phyloP scores from a whole-genome alignment of 1,140 invertebrate genomes.

The Papilio machaon region DNA sequence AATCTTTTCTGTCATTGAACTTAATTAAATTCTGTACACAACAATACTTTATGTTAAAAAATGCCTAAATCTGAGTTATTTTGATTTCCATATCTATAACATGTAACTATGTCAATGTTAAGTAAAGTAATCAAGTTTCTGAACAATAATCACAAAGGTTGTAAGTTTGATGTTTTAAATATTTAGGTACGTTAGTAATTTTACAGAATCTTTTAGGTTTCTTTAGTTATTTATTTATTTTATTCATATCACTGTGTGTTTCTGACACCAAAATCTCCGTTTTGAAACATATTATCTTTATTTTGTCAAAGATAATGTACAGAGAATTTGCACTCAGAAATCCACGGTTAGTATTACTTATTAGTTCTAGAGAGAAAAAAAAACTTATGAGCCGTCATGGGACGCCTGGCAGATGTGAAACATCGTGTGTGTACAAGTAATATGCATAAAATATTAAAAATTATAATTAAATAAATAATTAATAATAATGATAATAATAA shows the following conservation, averaged over 20 bases:
- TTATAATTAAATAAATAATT: too few species aligned
- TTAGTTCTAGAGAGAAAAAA: neutral
- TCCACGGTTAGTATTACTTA: too few species aligned
- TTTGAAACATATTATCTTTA: too few species aligned
- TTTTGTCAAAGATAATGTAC: too few species aligned
- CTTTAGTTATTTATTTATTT: neutral
- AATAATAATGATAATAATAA: too few species aligned
- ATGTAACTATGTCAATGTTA: slow-evolving; percentile 17
- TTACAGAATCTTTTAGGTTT: neutral
- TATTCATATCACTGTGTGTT: too few species aligned
- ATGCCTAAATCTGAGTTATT: neutral
- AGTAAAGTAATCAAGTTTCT: neutral
- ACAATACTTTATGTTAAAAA: neutral
- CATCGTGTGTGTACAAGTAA: too few species aligned
- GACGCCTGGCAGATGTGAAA: too few species aligned
- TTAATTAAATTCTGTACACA: neutral
- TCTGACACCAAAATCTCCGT: too few species aligned
- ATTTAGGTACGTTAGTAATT: neutral
- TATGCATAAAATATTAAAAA: too few species aligned
- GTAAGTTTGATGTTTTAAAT: neutral
- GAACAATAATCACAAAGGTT: neutral
- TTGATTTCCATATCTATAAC: neutral
- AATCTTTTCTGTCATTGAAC: slow-evolving; percentile 9
- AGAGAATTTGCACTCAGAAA: too few species aligned
- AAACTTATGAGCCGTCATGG: too few species aligned